These are phyloP conservation scores for Nannoperca australis DNA, from an alignment of 2,797 vertebrate genomes.

Conservation along the genomic window DNA sequence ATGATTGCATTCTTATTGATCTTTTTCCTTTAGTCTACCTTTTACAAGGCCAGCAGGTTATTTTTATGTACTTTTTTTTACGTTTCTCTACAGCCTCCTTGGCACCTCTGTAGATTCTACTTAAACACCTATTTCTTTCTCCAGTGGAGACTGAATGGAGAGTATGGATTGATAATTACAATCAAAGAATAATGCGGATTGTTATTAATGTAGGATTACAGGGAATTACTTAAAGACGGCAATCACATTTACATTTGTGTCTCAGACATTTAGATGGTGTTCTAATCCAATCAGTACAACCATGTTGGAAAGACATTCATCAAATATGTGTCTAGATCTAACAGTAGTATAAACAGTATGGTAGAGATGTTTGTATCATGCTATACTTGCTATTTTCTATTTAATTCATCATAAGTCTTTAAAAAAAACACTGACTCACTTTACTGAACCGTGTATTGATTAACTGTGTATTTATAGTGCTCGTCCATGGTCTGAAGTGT, in stretches of 20 bases:
- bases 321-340: neutral
- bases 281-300: conserved; percentile 16
- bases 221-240: neutral
- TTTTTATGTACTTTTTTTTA: conserved; percentile 27
- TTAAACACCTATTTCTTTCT: conserved; percentile 31
- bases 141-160: too few species aligned
- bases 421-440: neutral
- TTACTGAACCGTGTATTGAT: neutral
- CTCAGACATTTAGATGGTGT: neutral
- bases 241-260: conserved; percentile 22
- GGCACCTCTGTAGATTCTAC: conserved; percentile 17
- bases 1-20: conserved; percentile 68
- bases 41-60: conserved; percentile 49
- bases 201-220: conserved; percentile 19
- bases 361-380: too few species aligned
- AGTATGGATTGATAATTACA: conserved; percentile 22
- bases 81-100: conserved; percentile 15
- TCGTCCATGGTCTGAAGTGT: neutral
- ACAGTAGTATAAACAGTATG: too few species aligned
- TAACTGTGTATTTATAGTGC: neutral
- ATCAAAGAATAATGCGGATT: conserved; percentile 11
- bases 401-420: neutral
- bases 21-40: conserved; percentile 33
- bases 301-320: neutral
- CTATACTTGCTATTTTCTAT: neutral